A percentile compares a stretch with the other conserved stretches of the same genome.
Conservation (phyloP, 2,797 vertebrate genomes). For the Threskiornis aethiopicus region DNA sequence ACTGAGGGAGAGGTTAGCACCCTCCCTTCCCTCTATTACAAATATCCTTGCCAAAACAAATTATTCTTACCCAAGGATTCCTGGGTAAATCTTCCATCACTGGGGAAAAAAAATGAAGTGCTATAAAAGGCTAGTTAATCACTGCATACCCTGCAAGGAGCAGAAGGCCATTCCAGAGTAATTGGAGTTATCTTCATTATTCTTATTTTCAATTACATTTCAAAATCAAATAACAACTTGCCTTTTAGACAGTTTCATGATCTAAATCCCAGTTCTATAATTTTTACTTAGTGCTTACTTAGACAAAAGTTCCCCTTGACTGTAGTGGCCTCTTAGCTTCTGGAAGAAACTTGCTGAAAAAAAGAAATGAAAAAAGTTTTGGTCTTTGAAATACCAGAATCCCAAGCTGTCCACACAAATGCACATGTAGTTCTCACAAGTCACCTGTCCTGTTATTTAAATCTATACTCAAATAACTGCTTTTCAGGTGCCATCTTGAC, state of each 20-base stretch:
- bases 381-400: slow-evolving; percentile 7
- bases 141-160: slow-evolving; percentile 11
- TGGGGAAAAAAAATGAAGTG: neutral
- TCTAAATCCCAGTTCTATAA: slow-evolving; percentile 31
- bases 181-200: slow-evolving; percentile 59
- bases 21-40: neutral
- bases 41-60: slow-evolving; percentile 26
- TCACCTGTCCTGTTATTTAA: slow-evolving; percentile 30
- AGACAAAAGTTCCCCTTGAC: neutral
- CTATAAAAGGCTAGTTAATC: slow-evolving; percentile 46
- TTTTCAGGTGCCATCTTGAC: slow-evolving; percentile 34
- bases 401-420: slow-evolving; percentile 17
- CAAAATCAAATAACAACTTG: slow-evolving; percentile 59
- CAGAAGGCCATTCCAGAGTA: slow-evolving; percentile 48
- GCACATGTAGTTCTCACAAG: neutral
- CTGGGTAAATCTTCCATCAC: slow-evolving; percentile 19
- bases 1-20: neutral
- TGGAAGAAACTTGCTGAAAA: neutral
- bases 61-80: slow-evolving; percentile 19
- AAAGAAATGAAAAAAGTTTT: neutral
- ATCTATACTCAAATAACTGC: slow-evolving; percentile 8
- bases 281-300: slow-evolving; percentile 34
- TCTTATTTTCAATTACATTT: slow-evolving; percentile 61
- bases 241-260: slow-evolving; percentile 32
- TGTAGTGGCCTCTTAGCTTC: neutral